These are phyloP conservation scores for Volucella inflata DNA, from an alignment of 2,888 invertebrate species.

Conservation along the genomic window DNA sequence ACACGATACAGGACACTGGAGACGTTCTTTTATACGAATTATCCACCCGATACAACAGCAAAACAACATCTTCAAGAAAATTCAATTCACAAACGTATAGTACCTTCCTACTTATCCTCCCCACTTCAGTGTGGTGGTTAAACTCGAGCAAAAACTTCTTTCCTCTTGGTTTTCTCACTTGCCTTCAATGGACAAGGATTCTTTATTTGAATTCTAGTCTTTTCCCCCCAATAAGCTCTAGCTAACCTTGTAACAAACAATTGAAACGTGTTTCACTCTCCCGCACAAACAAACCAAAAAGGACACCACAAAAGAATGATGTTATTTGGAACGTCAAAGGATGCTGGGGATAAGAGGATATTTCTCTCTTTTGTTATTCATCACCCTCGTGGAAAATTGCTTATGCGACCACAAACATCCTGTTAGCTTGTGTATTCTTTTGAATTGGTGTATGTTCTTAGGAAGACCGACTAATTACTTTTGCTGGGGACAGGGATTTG, in stretches of 20 bases:
- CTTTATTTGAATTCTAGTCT: conserved; percentile 37
- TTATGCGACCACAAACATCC: conserved; percentile 70
- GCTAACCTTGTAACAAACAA: conserved; percentile 65
- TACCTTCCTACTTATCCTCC: conserved; percentile 73
- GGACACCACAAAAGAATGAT: conserved; percentile 56
- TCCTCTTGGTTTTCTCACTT: conserved; percentile 37
- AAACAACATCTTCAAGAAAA: conserved; percentile 63
- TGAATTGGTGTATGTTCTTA: conserved; percentile 17
- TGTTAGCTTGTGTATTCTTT: conserved; percentile 31
- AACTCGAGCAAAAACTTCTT: conserved; percentile 68
- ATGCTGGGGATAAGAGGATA: conserved; percentile 64
- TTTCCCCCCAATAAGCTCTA: conserved; percentile 22
- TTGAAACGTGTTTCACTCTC: conserved; percentile 63
- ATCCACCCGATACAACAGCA: conserved; percentile 71
- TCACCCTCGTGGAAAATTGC: conserved; percentile 73
- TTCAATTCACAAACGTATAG: conserved; percentile 43
- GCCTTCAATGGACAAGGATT: too few species aligned
- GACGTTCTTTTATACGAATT: conserved; percentile 70
- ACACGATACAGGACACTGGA: conserved; percentile 67
- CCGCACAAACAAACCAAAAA: conserved; percentile 56
- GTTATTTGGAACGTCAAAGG: conserved; percentile 69
- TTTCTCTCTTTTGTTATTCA: conserved; percentile 65
- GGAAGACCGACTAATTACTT: conserved; percentile 64
- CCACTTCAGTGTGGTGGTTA: conserved; percentile 33
- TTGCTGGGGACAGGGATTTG: conserved; percentile 66